phyloP scores from a whole-genome alignment of 2,888 invertebrate species.

The Amphimallon solstitiale region DNA sequence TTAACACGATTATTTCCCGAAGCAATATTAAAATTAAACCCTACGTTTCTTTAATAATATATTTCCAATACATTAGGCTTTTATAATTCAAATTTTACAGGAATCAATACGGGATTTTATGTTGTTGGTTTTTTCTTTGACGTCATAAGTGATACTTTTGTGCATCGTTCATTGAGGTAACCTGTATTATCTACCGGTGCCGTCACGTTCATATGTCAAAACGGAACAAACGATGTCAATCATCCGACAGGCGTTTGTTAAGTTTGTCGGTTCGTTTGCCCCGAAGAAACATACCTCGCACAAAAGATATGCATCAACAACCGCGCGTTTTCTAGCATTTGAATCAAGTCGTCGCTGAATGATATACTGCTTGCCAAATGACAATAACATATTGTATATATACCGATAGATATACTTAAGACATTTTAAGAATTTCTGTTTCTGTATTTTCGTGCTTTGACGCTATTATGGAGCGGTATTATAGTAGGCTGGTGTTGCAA shows the following conservation, averaged over 20 bases:
- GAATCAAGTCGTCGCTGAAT: background rate
- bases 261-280: constrained; percentile 1
- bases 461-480: background rate
- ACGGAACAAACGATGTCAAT: constrained; percentile 18
- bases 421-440: constrained; percentile 4
- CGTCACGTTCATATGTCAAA: constrained; percentile 19
- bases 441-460: background rate
- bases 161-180: background rate
- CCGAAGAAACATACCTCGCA: constrained; percentile 8
- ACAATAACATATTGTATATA: background rate
- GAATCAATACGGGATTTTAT: no score
- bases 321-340: background rate
- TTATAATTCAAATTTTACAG: no score
- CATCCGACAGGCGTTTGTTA: background rate
- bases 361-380: constrained; percentile 9
- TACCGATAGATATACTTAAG: background rate
- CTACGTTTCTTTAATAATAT: no score
- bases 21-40: no score
- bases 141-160: background rate
- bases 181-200: background rate
- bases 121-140: no score
- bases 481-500: constrained; percentile 3
- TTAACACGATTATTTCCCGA: no score
- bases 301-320: constrained; percentile 16
- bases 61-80: no score